These are phyloP conservation scores for Actinia equina DNA, from an alignment of 64 coral and sea anemone genomes.

Conservation along the genomic window DNA sequence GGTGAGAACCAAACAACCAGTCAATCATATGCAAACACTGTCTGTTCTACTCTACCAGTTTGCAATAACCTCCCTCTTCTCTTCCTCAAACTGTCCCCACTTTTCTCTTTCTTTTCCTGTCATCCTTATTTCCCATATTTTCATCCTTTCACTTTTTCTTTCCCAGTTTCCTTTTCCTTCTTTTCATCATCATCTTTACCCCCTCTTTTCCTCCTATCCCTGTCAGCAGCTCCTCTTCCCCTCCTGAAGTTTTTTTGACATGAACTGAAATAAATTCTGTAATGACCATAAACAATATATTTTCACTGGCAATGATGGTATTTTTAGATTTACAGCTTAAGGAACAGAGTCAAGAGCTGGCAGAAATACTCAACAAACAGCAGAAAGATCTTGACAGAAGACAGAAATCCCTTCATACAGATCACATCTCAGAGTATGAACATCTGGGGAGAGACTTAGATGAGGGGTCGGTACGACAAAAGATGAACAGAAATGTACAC, in stretches of 20 bases:
- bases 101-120: neutral
- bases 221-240: neutral
- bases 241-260: neutral
- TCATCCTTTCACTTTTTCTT: neutral
- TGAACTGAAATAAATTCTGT: neutral
- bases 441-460: constrained; percentile 20
- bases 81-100: neutral
- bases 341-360: constrained; percentile 38
- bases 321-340: constrained; percentile 41
- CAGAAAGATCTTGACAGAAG: constrained; percentile 41
- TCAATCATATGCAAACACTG: no score
- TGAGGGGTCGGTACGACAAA: neutral
- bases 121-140: neutral
- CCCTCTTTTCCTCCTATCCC: neutral
- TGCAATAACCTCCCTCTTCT: neutral
- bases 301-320: neutral
- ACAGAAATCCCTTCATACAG: constrained; percentile 21
- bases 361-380: constrained; percentile 28
- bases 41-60: no score
- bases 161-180: neutral
- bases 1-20: constrained; percentile 14
- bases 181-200: neutral
- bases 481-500: neutral
- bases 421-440: constrained; percentile 44
- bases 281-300: no score